Evolutionary conservation across 1,140 invertebrate species (phyloP).

Genomic region (Eriocheir sinensis): DNA sequence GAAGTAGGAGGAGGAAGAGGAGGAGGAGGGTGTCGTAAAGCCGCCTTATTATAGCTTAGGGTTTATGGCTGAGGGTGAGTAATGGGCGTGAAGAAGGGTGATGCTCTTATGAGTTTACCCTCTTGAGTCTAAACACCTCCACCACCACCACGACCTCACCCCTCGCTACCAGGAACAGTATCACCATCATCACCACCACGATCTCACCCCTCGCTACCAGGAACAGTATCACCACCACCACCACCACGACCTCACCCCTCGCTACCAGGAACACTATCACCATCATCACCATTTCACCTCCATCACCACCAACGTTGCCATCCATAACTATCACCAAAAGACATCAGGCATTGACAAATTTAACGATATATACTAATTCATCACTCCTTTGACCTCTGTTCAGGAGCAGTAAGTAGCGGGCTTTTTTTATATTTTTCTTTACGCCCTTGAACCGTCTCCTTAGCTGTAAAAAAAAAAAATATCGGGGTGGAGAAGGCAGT

Average conservation of each 20-base stretch:
- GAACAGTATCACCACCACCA: neutral
- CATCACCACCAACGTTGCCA: too few species aligned
- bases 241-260: neutral
- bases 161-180: neutral
- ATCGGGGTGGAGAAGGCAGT: neutral
- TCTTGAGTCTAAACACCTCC: neutral
- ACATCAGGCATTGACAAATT: too few species aligned
- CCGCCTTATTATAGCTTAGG: slow-evolving; percentile 6
- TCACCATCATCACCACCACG: neutral
- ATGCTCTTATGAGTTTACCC: neutral
- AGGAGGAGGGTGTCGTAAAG: slow-evolving; percentile 7
- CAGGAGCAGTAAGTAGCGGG: too few species aligned
- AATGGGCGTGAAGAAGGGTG: neutral
- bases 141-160: neutral
- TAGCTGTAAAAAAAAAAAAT: too few species aligned
- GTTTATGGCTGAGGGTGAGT: slow-evolving; percentile 28
- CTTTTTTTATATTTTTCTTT: too few species aligned
- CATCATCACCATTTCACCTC: neutral
- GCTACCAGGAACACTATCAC: neutral
- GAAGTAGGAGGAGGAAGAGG: slow-evolving; percentile 3
- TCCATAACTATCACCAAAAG: too few species aligned
- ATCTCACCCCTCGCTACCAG: neutral
- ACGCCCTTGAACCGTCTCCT: too few species aligned
- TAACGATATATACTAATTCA: too few species aligned
- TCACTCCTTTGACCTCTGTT: too few species aligned